These are phyloP conservation scores for Zaprionus camerounensis DNA, from an alignment of 1,140 invertebrate genomes.

Conservation along the genomic window DNA sequence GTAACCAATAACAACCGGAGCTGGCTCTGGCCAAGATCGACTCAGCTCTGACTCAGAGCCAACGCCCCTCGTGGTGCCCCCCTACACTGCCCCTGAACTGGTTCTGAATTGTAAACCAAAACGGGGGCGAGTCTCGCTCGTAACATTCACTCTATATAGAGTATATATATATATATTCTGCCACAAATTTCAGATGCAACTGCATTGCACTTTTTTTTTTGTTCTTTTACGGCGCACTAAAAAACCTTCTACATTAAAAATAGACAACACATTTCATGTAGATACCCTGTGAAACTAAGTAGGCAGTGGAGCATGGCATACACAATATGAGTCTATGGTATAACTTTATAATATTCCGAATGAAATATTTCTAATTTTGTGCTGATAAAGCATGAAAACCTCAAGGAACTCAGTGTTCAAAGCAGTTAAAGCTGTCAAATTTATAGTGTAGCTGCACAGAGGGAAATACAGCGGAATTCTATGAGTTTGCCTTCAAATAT, in stretches of 20 bases:
- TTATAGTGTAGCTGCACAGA: not conserved
- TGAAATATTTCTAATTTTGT: not conserved
- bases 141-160: constrained; percentile 7
- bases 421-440: not conserved
- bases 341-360: too few relatives aligned
- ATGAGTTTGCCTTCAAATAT: not conserved
- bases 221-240: constrained; percentile 50
- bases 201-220: constrained; percentile 49
- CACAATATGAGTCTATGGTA: too few relatives aligned
- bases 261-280: constrained; percentile 59
- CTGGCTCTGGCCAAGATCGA: constrained; percentile 13
- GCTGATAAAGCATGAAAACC: not conserved
- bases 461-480: not conserved
- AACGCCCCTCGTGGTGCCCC: constrained; percentile 19
- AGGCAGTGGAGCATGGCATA: too few relatives aligned
- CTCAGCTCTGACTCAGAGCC: constrained; percentile 8
- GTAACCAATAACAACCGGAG: constrained; percentile 24
- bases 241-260: constrained; percentile 71
- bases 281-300: not conserved
- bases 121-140: constrained; percentile 34
- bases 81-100: constrained; percentile 37
- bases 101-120: constrained; percentile 42
- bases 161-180: not conserved
- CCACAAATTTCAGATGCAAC: constrained; percentile 14
- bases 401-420: not conserved